Conservation (phyloP, 2,888 invertebrate genomes). For the Agrilus cyanescens region DNA sequence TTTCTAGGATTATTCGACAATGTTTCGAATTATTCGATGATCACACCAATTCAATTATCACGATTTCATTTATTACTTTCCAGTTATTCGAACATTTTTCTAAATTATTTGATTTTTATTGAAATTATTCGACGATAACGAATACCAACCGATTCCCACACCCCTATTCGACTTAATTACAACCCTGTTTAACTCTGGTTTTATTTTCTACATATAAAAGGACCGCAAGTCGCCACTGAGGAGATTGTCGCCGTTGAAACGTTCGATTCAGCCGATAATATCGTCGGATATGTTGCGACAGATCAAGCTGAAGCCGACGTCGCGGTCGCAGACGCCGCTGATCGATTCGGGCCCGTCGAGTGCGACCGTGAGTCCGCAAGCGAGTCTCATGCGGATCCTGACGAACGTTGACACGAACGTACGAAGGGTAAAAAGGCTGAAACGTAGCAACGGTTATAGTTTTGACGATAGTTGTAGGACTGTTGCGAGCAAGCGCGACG, state of each 20-base stretch:
- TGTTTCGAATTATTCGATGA: no score
- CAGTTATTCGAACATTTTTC: no score
- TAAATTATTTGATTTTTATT: no score
- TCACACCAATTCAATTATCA: no score
- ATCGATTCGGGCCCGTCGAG: constrained; percentile 13
- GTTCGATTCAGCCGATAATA: constrained; percentile 21
- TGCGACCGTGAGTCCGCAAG: constrained; percentile 23
- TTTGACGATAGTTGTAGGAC: constrained; percentile 24
- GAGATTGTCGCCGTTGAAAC: constrained; percentile 15
- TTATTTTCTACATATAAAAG: constrained; percentile 4
- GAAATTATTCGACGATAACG: no score
- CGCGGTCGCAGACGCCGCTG: constrained; percentile 17
- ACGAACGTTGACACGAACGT: constrained; percentile 22
- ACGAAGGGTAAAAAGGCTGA: constrained; percentile 27
- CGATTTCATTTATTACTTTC: no score
- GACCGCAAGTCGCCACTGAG: constrained; percentile 13
- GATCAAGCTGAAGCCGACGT: constrained; percentile 26
- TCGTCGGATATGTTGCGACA: constrained; percentile 27
- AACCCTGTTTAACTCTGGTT: not conserved
- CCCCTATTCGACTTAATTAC: no score
- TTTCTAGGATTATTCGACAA: no score
- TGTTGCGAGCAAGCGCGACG: no score
- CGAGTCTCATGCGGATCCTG: constrained; percentile 25
- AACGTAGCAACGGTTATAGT: constrained; percentile 24
- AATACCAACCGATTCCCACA: no score